Percentiles rank a stretch among this genome's conserved stretches.
These are phyloP conservation scores for Dasysyrphus tricinctus DNA, from an alignment of 2,888 invertebrate species.

Conservation along the genomic window DNA sequence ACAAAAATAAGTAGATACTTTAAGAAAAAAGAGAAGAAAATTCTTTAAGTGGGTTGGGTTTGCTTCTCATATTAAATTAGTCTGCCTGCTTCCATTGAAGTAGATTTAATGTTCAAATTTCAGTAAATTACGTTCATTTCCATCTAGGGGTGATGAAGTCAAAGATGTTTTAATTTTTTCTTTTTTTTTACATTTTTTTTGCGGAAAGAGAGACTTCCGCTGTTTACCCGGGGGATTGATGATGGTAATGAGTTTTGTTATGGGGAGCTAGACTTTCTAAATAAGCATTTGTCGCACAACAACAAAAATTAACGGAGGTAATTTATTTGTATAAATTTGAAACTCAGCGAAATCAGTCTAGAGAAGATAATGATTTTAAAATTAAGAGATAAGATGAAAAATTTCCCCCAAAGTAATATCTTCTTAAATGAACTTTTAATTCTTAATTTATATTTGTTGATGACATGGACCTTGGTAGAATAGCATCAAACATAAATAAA, in stretches of 20 bases:
- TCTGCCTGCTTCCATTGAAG: neutral
- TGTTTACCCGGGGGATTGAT: conserved; percentile 18
- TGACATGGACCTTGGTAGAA: neutral
- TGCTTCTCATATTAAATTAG: conserved; percentile 19
- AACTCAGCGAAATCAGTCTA: neutral
- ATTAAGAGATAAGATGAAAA: neutral
- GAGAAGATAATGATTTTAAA: neutral
- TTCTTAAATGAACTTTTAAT: neutral
- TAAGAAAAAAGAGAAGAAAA: neutral
- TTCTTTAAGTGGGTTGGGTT: neutral
- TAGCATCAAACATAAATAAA: too few relatives aligned
- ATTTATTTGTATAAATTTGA: conserved; percentile 17
- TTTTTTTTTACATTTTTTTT: neutral
- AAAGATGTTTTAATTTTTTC: neutral
- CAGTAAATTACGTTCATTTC: conserved; percentile 9
- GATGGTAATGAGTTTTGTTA: conserved; percentile 27
- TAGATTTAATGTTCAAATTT: conserved; percentile 18
- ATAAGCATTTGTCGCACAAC: conserved; percentile 6
- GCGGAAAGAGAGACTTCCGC: neutral
- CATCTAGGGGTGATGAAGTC: conserved; percentile 8
- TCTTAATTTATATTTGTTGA: neutral
- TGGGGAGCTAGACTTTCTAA: conserved; percentile 2
- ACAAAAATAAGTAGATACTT: neutral
- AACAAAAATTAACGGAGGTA: neutral
- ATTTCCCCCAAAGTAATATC: neutral